phyloP scores from a whole-genome alignment of 2,113 vertebrate genomes.

The Columba livia region DNA sequence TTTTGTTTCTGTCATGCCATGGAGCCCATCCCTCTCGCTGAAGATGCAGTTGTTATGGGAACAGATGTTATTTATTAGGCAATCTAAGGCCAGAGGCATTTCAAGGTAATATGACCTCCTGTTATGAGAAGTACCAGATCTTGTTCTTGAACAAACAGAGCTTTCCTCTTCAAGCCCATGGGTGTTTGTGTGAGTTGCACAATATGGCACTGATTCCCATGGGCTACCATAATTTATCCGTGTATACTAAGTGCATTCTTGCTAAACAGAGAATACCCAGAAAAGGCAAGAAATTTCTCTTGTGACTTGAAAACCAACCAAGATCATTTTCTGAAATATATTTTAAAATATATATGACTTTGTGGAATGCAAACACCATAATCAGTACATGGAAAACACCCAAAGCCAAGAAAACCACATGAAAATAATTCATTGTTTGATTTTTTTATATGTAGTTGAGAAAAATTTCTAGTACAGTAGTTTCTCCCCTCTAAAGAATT shows the following conservation, averaged over 20 bases:
- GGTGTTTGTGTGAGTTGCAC: slow-evolving; percentile 2
- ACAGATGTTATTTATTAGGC: slow-evolving; percentile 37
- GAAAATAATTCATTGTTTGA: neutral
- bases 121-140: slow-evolving; percentile 48
- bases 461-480: neutral
- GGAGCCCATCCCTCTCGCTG: neutral
- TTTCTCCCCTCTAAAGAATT: neutral
- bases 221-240: neutral
- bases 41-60: neutral
- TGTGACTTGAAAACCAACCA: neutral
- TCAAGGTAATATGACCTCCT: slow-evolving; percentile 19
- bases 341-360: neutral
- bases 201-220: neutral
- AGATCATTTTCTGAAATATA: neutral
- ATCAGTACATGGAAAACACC: neutral
- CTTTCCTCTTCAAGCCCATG: neutral
- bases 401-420: neutral
- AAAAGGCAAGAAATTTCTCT: slow-evolving; percentile 30
- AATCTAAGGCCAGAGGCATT: neutral
- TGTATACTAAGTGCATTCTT: neutral
- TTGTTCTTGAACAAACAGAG: slow-evolving; percentile 39
- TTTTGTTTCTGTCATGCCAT: neutral
- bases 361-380: neutral
- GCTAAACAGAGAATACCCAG: neutral
- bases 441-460: neutral